phyloP scores from a whole-genome alignment of 2,888 invertebrate genomes.

The Syrphus vitripennis region DNA sequence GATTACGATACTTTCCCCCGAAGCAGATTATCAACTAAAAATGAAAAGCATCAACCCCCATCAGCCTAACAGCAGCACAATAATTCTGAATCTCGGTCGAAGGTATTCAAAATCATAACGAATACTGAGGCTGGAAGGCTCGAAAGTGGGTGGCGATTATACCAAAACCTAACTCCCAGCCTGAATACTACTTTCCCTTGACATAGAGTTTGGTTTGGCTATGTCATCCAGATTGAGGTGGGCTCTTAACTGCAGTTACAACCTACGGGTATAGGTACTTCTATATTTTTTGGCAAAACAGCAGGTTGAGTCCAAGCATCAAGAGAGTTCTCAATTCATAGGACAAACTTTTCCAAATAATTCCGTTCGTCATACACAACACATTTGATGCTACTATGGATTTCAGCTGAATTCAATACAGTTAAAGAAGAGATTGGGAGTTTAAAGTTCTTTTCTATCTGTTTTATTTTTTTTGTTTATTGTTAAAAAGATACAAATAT shows the following conservation, averaged over 20 bases:
- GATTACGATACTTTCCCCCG: neutral
- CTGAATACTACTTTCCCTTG: neutral
- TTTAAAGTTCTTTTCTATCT: neutral
- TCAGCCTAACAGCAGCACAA: neutral
- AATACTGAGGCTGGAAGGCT: slow-evolving; percentile 36
- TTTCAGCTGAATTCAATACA: slow-evolving; percentile 51
- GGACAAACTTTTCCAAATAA: slow-evolving; percentile 48
- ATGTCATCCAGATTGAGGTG: slow-evolving; percentile 61
- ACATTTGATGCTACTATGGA: slow-evolving; percentile 39
- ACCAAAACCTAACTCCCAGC: neutral
- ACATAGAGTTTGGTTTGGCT: neutral
- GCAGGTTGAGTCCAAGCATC: neutral
- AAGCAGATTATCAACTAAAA: neutral
- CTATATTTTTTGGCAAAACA: neutral
- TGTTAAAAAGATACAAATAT: neutral
- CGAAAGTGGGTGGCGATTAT: slow-evolving; percentile 64
- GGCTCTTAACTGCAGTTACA: slow-evolving; percentile 13
- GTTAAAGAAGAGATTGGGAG: slow-evolving; percentile 32
- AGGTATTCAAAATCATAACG: slow-evolving; percentile 66
- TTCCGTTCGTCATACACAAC: slow-evolving; percentile 11
- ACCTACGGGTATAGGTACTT: neutral
- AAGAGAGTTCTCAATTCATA: slow-evolving; percentile 26
- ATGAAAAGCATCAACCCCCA: neutral
- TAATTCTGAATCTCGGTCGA: slow-evolving; percentile 25
- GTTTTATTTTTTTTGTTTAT: neutral